Percentiles rank a stretch among this genome's conserved stretches.
Conservation (phyloP, 2,797 vertebrate species). For the Paramormyrops hopkinsi region DNA sequence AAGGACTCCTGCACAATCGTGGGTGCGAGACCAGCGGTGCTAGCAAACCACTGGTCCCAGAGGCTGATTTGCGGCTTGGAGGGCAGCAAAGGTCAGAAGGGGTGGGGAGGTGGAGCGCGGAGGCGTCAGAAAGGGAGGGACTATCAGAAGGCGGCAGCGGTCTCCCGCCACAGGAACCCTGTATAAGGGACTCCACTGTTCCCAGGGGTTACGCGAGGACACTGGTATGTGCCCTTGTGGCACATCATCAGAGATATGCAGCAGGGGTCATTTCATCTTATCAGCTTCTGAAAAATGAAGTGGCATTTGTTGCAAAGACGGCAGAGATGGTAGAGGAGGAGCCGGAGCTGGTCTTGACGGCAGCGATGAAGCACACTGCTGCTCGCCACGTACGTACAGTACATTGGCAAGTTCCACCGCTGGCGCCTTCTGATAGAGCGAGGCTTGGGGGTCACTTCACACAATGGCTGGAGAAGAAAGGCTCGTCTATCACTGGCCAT, state of each 20-base stretch:
- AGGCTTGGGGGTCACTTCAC: background rate
- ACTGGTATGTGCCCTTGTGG: background rate
- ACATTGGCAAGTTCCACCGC: background rate
- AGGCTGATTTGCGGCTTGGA: background rate
- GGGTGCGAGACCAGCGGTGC: background rate
- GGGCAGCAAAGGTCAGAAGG: background rate
- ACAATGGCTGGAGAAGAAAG: background rate
- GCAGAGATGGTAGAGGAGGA: background rate
- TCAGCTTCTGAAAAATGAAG: background rate
- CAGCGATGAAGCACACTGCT: background rate
- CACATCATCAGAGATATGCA: background rate
- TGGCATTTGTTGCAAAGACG: background rate
- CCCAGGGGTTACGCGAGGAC: background rate
- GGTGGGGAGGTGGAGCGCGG: background rate
- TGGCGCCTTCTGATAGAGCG: background rate
- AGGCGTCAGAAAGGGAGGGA: background rate
- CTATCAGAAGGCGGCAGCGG: background rate
- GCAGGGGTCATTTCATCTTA: background rate
- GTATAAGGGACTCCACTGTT: background rate
- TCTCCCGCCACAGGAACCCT: background rate
- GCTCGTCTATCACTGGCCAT: constrained; percentile 1
- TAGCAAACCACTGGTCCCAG: background rate
- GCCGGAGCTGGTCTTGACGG: background rate
- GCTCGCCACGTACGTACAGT: background rate
- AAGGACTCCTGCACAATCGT: background rate